Percentiles rank a stretch among this genome's conserved stretches.
Evolutionary conservation across 1,140 invertebrate genomes (phyloP).

Genomic region (Pseudomyrmex flavicornis): DNA sequence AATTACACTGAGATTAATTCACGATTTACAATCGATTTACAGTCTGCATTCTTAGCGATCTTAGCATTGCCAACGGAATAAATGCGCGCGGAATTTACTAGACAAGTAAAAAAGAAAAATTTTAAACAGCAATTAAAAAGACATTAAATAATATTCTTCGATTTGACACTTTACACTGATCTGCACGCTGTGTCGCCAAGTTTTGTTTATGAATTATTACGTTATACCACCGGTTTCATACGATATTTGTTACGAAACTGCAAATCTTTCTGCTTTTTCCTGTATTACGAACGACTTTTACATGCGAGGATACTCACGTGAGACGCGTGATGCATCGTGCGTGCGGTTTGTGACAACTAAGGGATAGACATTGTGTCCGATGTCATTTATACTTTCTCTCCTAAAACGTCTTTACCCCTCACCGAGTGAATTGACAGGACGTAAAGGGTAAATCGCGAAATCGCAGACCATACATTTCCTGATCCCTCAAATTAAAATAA

Average conservation of each 20-base stretch:
- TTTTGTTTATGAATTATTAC: constrained; percentile 26
- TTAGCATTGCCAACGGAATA: not conserved
- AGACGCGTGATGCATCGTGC: constrained; percentile 79
- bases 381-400: constrained; percentile 83
- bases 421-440: not conserved
- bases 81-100: not conserved
- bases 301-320: constrained; percentile 76
- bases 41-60: not conserved
- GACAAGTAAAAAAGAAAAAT: not conserved
- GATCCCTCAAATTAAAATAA: not conserved
- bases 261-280: not conserved
- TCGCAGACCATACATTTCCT: not conserved
- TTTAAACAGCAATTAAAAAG: not conserved
- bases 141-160: not conserved
- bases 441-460: constrained; percentile 13
- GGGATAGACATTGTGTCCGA: constrained; percentile 70
- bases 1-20: not conserved
- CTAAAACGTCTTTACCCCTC: constrained; percentile 67
- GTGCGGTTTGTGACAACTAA: constrained; percentile 78
- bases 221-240: not conserved
- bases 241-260: constrained; percentile 40
- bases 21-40: not conserved
- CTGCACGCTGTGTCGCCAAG: not conserved
- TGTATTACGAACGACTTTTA: constrained; percentile 26
- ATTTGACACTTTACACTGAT: constrained; percentile 40